phyloP scores from a whole-genome alignment of 2,888 invertebrate genomes.

The Diarsia dahlii region DNA sequence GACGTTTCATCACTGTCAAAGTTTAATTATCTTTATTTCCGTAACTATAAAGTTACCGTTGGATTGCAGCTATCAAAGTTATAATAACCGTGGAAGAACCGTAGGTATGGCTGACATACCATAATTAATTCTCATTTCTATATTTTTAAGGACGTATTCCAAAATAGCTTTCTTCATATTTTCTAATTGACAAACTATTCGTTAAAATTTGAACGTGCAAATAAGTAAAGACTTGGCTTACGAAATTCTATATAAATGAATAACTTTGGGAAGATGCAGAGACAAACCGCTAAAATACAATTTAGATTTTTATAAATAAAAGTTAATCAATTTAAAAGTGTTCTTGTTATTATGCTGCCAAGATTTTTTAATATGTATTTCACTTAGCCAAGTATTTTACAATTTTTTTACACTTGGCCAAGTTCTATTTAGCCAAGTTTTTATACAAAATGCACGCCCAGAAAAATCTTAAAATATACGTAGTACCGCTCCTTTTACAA shows the following conservation, averaged over 20 bases:
- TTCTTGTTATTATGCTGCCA: constrained; percentile 10
- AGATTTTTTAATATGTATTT: neutral
- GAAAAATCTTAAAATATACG: constrained; percentile 50
- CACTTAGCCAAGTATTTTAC: neutral
- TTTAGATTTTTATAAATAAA: neutral
- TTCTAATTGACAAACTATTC: constrained; percentile 43
- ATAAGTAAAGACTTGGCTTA: constrained; percentile 14
- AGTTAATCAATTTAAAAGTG: neutral
- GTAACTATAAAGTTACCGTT: too few relatives aligned
- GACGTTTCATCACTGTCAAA: neutral
- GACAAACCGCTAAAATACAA: neutral
- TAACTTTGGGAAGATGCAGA: neutral
- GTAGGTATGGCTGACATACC: constrained; percentile 10
- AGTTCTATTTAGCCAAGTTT: constrained; percentile 12
- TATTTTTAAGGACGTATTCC: constrained; percentile 53
- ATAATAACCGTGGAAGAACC: neutral
- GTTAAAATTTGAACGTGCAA: constrained; percentile 25
- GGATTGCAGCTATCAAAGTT: neutral
- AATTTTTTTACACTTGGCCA: neutral
- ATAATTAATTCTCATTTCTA: constrained; percentile 26
- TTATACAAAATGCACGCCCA: constrained; percentile 19
- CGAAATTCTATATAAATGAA: neutral
- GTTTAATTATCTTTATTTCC: neutral
- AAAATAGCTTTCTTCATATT: constrained; percentile 45
- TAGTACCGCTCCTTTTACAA: constrained; percentile 65